These are phyloP conservation scores for Paratilapia polleni DNA, from an alignment of 2,113 vertebrate species.

Conservation along the genomic window DNA sequence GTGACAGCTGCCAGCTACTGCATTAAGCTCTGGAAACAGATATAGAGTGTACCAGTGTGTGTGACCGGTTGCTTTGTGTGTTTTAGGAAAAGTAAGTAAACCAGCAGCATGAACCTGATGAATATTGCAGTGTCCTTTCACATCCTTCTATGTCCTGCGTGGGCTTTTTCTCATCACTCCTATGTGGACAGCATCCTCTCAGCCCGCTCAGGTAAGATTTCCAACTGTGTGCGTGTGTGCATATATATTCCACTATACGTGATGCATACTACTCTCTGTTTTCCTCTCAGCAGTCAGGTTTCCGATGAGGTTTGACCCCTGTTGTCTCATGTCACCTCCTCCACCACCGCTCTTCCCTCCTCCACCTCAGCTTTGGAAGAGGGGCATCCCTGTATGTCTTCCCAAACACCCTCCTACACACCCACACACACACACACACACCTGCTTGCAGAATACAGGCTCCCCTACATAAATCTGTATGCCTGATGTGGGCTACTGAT, in stretches of 20 bases:
- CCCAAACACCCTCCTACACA: neutral
- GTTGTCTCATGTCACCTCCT: conserved; percentile 85
- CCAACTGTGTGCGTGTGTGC: neutral
- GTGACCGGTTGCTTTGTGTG: neutral
- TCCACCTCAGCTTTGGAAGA: conserved; percentile 80
- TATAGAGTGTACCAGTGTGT: conserved; percentile 22
- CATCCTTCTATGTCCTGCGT: conserved; percentile 81
- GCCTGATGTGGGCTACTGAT: neutral
- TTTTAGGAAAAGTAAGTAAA: conserved; percentile 19
- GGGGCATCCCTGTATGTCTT: conserved; percentile 81
- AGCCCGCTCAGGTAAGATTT: conserved; percentile 81
- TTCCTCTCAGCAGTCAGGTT: conserved; percentile 80
- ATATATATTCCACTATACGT: neutral
- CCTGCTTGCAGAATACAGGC: neutral
- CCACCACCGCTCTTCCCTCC: conserved; percentile 91
- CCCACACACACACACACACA: neutral
- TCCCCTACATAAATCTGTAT: neutral
- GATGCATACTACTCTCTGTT: neutral
- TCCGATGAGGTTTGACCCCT: conserved; percentile 76
- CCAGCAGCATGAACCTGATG: conserved; percentile 81
- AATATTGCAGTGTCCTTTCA: conserved; percentile 83
- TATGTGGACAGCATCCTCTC: conserved; percentile 82
- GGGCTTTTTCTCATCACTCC: conserved; percentile 75
- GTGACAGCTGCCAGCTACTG: conserved; percentile 49
- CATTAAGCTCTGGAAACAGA: conserved; percentile 36